Percentiles rank a stretch among this genome's conserved stretches.
Conservation (phyloP, 2,113 vertebrate genomes). For the Jacana jacana region DNA sequence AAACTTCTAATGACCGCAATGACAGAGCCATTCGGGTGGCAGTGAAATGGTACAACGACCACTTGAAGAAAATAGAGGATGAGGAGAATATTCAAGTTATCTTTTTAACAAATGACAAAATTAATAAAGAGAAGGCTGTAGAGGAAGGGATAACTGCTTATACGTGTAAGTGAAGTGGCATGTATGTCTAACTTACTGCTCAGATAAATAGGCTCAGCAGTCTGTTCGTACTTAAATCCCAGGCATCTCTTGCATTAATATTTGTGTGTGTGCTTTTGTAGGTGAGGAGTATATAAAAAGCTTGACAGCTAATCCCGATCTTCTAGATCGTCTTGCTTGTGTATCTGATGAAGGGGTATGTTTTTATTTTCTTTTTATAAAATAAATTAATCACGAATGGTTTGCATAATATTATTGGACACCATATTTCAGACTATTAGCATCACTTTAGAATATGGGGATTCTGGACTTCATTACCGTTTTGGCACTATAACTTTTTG, state of each 20-base stretch:
- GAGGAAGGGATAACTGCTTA: slow-evolving; percentile 85
- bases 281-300: slow-evolving; percentile 96
- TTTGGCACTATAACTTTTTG: neutral
- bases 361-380: neutral
- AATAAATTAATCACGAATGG: neutral
- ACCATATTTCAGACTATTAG: neutral
- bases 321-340: slow-evolving; percentile 91
- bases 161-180: slow-evolving; percentile 80
- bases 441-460: neutral
- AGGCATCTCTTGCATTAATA: neutral
- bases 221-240: neutral
- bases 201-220: neutral
- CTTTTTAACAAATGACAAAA: slow-evolving; percentile 91
- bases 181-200: neutral
- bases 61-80: slow-evolving; percentile 75
- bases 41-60: slow-evolving; percentile 90
- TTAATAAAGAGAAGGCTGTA: slow-evolving; percentile 89
- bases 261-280: slow-evolving; percentile 62
- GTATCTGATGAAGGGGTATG: slow-evolving; percentile 88
- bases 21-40: slow-evolving; percentile 93
- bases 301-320: slow-evolving; percentile 89
- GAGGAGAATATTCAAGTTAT: slow-evolving; percentile 80
- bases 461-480: neutral
- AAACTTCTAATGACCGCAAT: slow-evolving; percentile 92
- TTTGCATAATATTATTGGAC: neutral